Evolutionary conservation across 2,888 invertebrate species (phyloP).

Genomic region (Trichogramma evanescens): DNA sequence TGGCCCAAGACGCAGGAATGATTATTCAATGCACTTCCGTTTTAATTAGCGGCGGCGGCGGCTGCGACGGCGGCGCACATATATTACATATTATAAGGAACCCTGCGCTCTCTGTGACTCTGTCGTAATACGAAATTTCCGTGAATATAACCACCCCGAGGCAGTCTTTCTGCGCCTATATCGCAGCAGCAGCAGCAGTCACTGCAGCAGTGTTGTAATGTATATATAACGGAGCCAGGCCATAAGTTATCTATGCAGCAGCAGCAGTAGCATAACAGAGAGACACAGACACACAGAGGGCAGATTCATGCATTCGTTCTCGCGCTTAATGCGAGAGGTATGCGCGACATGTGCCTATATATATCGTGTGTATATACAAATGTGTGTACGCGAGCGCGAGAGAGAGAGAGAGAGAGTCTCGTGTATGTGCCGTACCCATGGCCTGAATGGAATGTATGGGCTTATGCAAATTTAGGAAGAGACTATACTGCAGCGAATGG

Average conservation of each 20-base stretch:
- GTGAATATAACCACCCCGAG: not conserved
- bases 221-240: no score
- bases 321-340: not conserved
- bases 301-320: not conserved
- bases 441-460: not conserved
- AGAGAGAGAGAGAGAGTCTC: no score
- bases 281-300: not conserved
- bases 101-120: no score
- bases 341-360: not conserved
- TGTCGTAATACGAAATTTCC: not conserved
- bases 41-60: constrained; percentile 9
- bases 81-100: not conserved
- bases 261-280: no score
- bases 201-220: no score
- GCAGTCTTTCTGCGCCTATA: not conserved
- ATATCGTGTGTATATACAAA: not conserved
- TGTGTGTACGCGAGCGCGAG: no score
- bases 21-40: constrained; percentile 18
- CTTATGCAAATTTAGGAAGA: not conserved
- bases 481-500: not conserved
- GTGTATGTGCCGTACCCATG: no score
- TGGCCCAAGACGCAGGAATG: not conserved
- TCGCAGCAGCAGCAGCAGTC: no score
- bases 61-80: constrained; percentile 10
- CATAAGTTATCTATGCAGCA: no score